Percentiles rank a stretch among this genome's conserved stretches.
Conservation (phyloP, 2,888 invertebrate genomes). For the Cepaea hortensis region DNA sequence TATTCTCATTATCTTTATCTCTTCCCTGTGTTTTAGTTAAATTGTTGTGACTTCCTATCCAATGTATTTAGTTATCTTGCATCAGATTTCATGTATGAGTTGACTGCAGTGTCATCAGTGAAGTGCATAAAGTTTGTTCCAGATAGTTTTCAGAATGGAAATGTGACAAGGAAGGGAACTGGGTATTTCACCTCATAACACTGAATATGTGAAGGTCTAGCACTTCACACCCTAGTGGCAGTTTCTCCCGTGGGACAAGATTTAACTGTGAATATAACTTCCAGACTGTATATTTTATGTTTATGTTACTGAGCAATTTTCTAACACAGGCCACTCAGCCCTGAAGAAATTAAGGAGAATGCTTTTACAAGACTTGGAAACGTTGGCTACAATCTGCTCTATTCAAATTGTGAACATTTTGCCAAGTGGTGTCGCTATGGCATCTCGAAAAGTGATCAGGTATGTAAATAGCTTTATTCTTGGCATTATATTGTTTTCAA, state of each 20-base stretch:
- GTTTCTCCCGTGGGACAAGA: not conserved
- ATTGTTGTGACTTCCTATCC: too few species aligned
- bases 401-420: slow-evolving; percentile 76
- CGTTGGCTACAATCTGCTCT: slow-evolving; percentile 72
- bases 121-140: not conserved
- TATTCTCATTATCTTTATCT: too few species aligned
- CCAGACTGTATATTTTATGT: not conserved
- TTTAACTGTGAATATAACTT: not conserved
- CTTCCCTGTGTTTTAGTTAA: too few species aligned
- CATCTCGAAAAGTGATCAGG: slow-evolving; percentile 79
- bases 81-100: too few species aligned
- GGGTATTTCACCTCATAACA: not conserved
- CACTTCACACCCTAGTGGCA: too few species aligned
- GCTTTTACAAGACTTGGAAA: slow-evolving; percentile 69
- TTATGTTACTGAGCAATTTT: not conserved
- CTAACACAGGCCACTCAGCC: slow-evolving; percentile 60
- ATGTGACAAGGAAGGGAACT: too few species aligned
- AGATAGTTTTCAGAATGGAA: not conserved
- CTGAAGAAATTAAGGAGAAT: slow-evolving; percentile 63
- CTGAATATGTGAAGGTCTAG: too few species aligned
- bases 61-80: too few species aligned
- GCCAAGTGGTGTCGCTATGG: slow-evolving; percentile 74
- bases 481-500: not conserved
- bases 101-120: too few species aligned
- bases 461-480: slow-evolving; percentile 58